A percentile compares a stretch with the other conserved stretches of the same genome.
These are phyloP conservation scores for Leucophenga montana DNA, from an alignment of 2,888 invertebrate genomes.

Conservation along the genomic window DNA sequence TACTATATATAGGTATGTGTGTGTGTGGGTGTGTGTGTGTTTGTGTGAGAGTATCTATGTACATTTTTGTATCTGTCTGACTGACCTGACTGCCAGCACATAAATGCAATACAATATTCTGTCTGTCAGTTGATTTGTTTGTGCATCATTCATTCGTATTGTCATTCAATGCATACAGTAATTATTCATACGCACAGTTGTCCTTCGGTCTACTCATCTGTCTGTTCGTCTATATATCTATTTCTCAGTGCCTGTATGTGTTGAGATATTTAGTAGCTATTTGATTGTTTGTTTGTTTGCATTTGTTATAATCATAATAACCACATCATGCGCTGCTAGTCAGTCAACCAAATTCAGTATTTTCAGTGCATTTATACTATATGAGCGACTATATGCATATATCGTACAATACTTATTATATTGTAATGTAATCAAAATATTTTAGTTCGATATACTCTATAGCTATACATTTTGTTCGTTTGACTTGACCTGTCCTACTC, in stretches of 20 bases:
- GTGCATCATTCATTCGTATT: neutral
- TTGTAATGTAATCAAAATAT: neutral
- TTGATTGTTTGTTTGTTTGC: constrained; percentile 18
- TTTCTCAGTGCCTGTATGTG: no score
- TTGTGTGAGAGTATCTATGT: neutral
- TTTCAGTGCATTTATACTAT: neutral
- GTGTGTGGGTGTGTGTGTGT: neutral
- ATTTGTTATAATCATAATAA: constrained; percentile 23
- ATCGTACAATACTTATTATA: no score
- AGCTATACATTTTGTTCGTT: no score
- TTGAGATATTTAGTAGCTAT: neutral
- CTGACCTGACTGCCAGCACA: no score
- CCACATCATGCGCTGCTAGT: constrained; percentile 17
- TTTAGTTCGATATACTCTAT: neutral
- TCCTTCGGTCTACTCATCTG: neutral
- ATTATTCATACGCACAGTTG: constrained; percentile 15
- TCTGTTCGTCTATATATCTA: neutral
- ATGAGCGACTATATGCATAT: no score
- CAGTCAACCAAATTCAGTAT: no score
- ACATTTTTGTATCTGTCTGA: neutral
- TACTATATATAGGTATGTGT: neutral
- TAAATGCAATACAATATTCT: neutral
- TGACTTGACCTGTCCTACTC: neutral
- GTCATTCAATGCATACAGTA: neutral
- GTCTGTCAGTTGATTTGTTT: neutral